Evolutionary conservation across 2,888 invertebrate genomes (phyloP).

Genomic region (Argynnis bischoffii): DNA sequence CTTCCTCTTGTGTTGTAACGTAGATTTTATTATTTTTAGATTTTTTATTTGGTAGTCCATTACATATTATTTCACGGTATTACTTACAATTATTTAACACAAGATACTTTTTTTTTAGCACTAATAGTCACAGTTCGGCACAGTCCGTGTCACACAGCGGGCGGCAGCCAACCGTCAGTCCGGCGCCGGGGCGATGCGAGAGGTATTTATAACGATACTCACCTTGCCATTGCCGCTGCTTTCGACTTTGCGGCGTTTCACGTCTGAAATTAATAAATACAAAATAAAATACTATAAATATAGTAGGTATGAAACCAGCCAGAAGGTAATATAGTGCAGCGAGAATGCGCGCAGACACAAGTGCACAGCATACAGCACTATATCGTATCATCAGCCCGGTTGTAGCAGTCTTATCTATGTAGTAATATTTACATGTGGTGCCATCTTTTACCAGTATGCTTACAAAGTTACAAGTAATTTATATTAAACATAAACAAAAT

Average conservation of each 20-base stretch:
- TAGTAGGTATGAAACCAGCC: too few species aligned
- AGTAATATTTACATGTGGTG: too few species aligned
- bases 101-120: conserved; percentile 21
- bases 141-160: conserved; percentile 25
- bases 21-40: not conserved
- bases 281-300: not conserved
- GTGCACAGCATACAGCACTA: too few species aligned
- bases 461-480: too few species aligned
- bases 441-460: too few species aligned
- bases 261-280: conserved; percentile 78
- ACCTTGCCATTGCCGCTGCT: conserved; percentile 89
- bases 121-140: conserved; percentile 11
- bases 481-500: too few species aligned
- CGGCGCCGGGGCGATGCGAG: conserved; percentile 70
- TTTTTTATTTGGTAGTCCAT: not conserved
- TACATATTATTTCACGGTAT: not conserved
- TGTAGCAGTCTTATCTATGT: too few species aligned
- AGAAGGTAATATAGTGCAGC: too few species aligned
- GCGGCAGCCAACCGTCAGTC: conserved; percentile 80
- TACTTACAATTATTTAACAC: conserved; percentile 15
- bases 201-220: conserved; percentile 84
- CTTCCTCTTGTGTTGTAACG: not conserved
- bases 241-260: conserved; percentile 93
- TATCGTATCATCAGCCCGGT: too few species aligned
- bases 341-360: too few species aligned